phyloP scores from a whole-genome alignment of 1,140 invertebrate genomes.

The Lycorma delicatula region DNA sequence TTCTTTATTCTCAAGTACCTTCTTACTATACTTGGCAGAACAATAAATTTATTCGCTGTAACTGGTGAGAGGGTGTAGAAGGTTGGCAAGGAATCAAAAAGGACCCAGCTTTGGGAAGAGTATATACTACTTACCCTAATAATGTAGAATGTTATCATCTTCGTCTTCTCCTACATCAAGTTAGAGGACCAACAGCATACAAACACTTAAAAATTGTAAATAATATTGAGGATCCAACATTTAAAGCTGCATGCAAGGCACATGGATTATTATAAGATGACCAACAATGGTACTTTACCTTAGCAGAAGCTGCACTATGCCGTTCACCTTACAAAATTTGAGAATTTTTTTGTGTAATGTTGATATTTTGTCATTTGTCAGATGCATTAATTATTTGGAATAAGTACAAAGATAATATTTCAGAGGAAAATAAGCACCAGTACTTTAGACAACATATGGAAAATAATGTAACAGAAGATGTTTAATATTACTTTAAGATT shows the following conservation, averaged over 20 bases:
- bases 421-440: conserved; percentile 12
- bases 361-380: conserved; percentile 17
- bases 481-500: not conserved
- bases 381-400: conserved; percentile 16
- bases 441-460: not conserved
- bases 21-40: conserved; percentile 19
- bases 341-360: conserved; percentile 18
- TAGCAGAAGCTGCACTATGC: conserved; percentile 14
- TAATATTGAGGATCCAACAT: conserved; percentile 28
- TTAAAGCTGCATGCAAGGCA: conserved; percentile 30
- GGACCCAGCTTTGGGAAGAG: conserved; percentile 24
- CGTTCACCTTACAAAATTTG: conserved; percentile 10
- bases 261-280: conserved; percentile 34
- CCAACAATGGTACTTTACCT: conserved; percentile 28
- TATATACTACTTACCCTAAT: conserved; percentile 33
- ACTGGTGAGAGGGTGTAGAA: conserved; percentile 12
- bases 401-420: conserved; percentile 15
- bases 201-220: conserved; percentile 34
- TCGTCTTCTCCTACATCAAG: conserved; percentile 33
- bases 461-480: not conserved
- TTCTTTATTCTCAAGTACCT: conserved; percentile 21
- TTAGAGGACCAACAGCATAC: conserved; percentile 38
- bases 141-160: conserved; percentile 28
- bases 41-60: conserved; percentile 16
- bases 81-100: conserved; percentile 13